phyloP scores from a whole-genome alignment of 2,113 vertebrate genomes.

The Plecotus auritus region DNA sequence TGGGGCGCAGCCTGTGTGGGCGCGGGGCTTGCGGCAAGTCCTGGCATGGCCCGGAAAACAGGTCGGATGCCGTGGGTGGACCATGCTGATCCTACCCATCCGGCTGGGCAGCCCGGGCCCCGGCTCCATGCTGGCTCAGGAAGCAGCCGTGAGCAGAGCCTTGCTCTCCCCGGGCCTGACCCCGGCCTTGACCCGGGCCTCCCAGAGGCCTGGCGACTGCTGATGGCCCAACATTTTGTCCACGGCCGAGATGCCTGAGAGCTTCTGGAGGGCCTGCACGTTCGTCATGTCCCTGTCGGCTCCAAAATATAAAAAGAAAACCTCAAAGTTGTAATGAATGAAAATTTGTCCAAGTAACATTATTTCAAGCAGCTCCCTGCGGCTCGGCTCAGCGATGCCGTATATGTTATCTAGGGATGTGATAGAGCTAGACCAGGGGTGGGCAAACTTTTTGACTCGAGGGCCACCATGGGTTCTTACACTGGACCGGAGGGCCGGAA shows the following conservation, averaged over 20 bases:
- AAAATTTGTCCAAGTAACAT: not conserved
- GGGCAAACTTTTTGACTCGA: no score
- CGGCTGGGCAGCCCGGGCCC: not conserved
- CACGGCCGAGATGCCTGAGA: not conserved
- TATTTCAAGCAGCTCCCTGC: not conserved
- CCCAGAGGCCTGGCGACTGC: not conserved
- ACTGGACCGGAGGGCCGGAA: no score
- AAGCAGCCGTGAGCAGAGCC: not conserved
- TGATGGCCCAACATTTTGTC: not conserved
- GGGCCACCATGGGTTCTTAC: no score
- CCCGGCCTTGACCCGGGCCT: not conserved
- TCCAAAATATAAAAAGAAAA: conserved; percentile 5
- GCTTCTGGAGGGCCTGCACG: not conserved
- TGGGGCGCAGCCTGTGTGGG: not conserved
- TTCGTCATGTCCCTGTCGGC: not conserved
- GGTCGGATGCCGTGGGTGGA: not conserved
- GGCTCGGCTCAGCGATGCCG: not conserved
- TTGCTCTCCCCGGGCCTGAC: not conserved
- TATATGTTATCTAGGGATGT: not conserved
- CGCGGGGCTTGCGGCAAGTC: not conserved
- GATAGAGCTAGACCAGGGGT: no score
- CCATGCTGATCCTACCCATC: not conserved
- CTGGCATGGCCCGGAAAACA: not conserved
- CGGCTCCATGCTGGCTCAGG: not conserved
- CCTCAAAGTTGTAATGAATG: not conserved